A percentile compares a stretch with the other conserved stretches of the same genome.
These are phyloP conservation scores for Buathra laborator DNA, from an alignment of 2,888 invertebrate species.

Conservation along the genomic window DNA sequence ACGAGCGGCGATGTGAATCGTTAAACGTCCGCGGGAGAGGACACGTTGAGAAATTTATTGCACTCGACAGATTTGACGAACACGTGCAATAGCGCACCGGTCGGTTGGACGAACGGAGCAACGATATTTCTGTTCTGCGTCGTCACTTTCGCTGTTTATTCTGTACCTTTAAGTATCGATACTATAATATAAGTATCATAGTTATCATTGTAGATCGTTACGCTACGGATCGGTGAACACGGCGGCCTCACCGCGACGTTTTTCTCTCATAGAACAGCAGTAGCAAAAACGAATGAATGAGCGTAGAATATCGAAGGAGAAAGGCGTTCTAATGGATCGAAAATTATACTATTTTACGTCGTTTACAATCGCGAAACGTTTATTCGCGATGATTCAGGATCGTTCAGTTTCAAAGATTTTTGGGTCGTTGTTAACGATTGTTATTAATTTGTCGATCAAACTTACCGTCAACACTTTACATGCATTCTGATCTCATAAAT, in stretches of 20 bases:
- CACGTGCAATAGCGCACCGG: neutral
- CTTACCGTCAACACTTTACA: too few relatives aligned
- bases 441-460: too few relatives aligned
- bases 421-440: neutral
- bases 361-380: neutral
- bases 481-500: too few relatives aligned
- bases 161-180: neutral
- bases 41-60: too few relatives aligned
- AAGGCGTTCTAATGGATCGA: conserved; percentile 16
- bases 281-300: conserved; percentile 41
- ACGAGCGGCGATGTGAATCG: too few relatives aligned
- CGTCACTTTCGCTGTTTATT: conserved; percentile 45
- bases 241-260: conserved; percentile 4
- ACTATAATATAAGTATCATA: neutral
- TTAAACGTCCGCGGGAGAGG: too few relatives aligned
- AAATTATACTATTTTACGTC: conserved; percentile 2
- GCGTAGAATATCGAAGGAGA: conserved; percentile 20
- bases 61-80: neutral
- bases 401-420: neutral
- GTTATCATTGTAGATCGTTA: conserved; percentile 13
- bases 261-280: conserved; percentile 10
- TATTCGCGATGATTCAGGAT: neutral
- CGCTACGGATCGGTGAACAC: conserved; percentile 27
- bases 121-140: conserved; percentile 26
- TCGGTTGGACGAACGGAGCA: conserved; percentile 17